phyloP scores from a whole-genome alignment of 1,140 invertebrate genomes.

The Nylanderia fulva region DNA sequence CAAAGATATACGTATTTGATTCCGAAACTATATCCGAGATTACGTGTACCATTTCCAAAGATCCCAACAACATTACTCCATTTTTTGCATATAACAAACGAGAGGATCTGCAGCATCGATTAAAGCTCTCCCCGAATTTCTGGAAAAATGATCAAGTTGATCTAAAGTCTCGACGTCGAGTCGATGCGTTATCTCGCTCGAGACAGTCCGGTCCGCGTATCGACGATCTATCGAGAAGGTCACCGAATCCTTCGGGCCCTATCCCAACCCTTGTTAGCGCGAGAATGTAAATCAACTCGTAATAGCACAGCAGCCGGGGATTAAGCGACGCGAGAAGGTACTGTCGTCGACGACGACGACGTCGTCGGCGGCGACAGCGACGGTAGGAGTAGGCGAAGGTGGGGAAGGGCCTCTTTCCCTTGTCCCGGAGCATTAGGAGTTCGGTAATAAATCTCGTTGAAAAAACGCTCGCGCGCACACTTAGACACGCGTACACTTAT shows the following conservation, averaged over 20 bases:
- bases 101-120: background rate
- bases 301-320: constrained; percentile 69
- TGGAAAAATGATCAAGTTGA: background rate
- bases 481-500: constrained; percentile 47
- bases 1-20: constrained; percentile 64
- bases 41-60: constrained; percentile 32
- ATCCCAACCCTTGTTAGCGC: constrained; percentile 70
- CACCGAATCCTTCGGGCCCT: constrained; percentile 36
- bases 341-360: constrained; percentile 48
- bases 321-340: constrained; percentile 69
- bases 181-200: background rate
- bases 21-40: constrained; percentile 39
- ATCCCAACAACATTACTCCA: constrained; percentile 5
- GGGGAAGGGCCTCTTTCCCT: constrained; percentile 66
- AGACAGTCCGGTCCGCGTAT: constrained; percentile 5
- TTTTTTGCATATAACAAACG: constrained; percentile 22
- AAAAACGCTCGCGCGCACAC: constrained; percentile 80
- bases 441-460: constrained; percentile 85
- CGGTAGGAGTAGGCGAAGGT: background rate
- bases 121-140: background rate
- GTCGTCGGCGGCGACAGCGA: constrained; percentile 17
- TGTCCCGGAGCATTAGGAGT: constrained; percentile 80
- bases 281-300: constrained; percentile 74
- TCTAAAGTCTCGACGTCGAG: background rate
- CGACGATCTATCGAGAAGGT: constrained; percentile 24